Evolutionary conservation across 2,888 invertebrate genomes (phyloP).

Genomic region (Rhimphoctona megacephalus): DNA sequence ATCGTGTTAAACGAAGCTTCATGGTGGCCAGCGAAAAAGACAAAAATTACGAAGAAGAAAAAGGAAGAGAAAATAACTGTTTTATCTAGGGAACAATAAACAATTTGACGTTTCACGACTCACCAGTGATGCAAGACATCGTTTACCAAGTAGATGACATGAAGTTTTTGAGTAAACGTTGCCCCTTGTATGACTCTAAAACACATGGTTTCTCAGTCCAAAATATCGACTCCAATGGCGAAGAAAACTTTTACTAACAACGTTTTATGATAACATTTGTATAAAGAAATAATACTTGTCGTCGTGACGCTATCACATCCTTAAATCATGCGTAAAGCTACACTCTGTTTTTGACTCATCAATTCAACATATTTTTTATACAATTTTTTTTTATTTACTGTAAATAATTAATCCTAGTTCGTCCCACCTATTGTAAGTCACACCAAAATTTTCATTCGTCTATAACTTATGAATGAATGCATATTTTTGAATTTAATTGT

Average conservation of each 20-base stretch:
- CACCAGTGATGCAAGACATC: conserved; percentile 99
- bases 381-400: background rate
- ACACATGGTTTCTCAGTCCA: conserved; percentile 69
- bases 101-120: conserved; percentile 83
- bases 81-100: conserved; percentile 17
- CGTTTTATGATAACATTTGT: no score
- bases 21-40: background rate
- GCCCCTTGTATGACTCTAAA: conserved; percentile 88
- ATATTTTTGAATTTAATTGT: background rate
- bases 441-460: background rate
- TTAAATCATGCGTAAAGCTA: background rate
- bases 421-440: background rate
- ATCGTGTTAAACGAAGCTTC: conserved; percentile 20
- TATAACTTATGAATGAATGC: background rate
- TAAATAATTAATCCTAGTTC: background rate
- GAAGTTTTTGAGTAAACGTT: conserved; percentile 96
- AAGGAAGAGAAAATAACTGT: conserved; percentile 9
- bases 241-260: conserved; percentile 10
- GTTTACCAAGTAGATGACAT: conserved; percentile 99
- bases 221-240: conserved; percentile 9
- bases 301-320: background rate
- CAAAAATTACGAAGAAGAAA: background rate
- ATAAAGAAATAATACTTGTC: no score
- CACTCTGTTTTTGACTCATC: background rate
- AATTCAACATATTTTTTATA: background rate